Conservation (phyloP, 2,888 invertebrate genomes). For the Chirona hameri region DNA sequence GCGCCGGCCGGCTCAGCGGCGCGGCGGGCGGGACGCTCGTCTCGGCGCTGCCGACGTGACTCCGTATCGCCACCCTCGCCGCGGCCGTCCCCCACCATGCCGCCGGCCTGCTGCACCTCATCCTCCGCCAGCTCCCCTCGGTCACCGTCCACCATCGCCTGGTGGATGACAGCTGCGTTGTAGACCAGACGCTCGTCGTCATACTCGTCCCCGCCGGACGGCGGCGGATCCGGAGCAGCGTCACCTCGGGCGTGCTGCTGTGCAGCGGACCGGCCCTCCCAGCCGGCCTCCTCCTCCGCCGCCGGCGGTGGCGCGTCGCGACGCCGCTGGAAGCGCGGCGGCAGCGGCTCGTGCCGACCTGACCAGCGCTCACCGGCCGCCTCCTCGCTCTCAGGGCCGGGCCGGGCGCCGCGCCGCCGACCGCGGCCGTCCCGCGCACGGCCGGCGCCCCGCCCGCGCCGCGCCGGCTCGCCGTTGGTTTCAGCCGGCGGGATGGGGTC, state of each 20-base stretch:
- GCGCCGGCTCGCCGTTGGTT: slow-evolving; percentile 1
- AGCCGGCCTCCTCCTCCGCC: not conserved
- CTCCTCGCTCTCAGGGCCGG: not conserved
- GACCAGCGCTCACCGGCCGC: not conserved
- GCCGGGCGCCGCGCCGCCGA: not conserved
- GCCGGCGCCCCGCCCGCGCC: not conserved
- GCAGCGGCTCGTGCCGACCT: not conserved
- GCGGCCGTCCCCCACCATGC: not conserved
- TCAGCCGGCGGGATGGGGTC: not conserved
- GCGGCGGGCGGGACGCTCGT: slow-evolving; percentile 43
- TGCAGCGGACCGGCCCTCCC: not conserved
- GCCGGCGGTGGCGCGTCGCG: not conserved
- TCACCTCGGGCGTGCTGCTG: not conserved
- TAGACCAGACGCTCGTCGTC: not conserved
- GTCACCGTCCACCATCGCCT: not conserved
- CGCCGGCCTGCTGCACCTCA: not conserved
- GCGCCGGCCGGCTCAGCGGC: slow-evolving; percentile 39
- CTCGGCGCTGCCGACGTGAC: slow-evolving; percentile 39
- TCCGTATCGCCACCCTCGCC: not conserved
- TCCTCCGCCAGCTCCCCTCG: not conserved
- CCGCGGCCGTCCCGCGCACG: not conserved
- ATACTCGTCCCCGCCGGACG: not conserved
- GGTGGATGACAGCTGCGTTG: not conserved
- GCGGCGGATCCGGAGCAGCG: not conserved
- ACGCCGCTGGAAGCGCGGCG: slow-evolving; percentile 24